A percentile compares a stretch with the other conserved stretches of the same genome.
These are phyloP conservation scores for Trichogramma dendrolimi DNA, from an alignment of 2,888 invertebrate species.

Conservation along the genomic window DNA sequence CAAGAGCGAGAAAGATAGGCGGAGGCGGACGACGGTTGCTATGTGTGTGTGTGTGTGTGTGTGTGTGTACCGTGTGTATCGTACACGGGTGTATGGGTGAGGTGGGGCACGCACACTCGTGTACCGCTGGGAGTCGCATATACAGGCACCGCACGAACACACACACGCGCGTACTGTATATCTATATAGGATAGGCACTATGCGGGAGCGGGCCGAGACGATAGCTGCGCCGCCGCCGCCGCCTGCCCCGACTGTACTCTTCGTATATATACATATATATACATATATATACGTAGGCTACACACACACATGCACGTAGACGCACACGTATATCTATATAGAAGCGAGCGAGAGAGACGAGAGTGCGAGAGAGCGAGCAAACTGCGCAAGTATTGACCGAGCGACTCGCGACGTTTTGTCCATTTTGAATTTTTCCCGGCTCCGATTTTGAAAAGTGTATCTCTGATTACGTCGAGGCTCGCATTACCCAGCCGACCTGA, in stretches of 20 bases:
- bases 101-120: neutral
- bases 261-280: slow-evolving; percentile 21
- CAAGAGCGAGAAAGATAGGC: no score
- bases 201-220: slow-evolving; percentile 38
- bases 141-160: neutral
- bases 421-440: neutral
- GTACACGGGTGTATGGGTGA: neutral
- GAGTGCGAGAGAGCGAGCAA: no score
- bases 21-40: neutral
- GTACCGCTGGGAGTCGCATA: neutral
- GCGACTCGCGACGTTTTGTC: neutral
- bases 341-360: no score
- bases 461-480: slow-evolving; percentile 34
- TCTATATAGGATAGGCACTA: slow-evolving; percentile 21
- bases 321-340: no score
- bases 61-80: no score
- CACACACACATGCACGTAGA: no score
- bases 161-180: slow-evolving; percentile 1
- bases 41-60: neutral
- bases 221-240: slow-evolving; percentile 40
- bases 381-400: neutral
- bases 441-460: slow-evolving; percentile 31
- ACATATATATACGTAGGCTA: no score
- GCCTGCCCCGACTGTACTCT: slow-evolving; percentile 39
- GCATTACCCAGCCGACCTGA: slow-evolving; percentile 33